Evolutionary conservation across 1,140 invertebrate genomes (phyloP), one percentile per base, ranked within the genome.

Genomic region (Aradophagus sp.): DNA sequence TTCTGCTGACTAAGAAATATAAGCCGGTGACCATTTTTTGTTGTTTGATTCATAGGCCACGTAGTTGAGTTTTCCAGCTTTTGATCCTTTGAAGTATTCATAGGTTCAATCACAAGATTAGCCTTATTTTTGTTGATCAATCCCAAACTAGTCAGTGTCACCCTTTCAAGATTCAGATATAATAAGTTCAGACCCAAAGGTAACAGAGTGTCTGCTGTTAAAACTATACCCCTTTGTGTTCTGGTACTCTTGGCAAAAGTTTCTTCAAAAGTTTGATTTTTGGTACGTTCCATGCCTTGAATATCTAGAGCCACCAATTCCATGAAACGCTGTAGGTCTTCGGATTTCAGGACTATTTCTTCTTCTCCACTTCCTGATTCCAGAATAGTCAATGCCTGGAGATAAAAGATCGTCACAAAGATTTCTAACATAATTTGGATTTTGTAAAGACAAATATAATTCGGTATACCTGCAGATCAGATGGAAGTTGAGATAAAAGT

Each of bases 231-330:
- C 19, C 66, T 76, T 35, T 48, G n/a, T n/a, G n/a, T n/a, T n/a
- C n/a, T n/a, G n/a, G n/a, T n/a, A n/a, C n/a, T n/a, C n/a, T n/a
- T n/a, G n/a, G n/a, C n/a, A n/a, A n/a, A n/a, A n/a, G n/a, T n/a
- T n/a, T n/a, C n/a, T n/a, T n/a, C n/a, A n/a, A n/a, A n/a, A n/a
- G n/a, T 58, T 1, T 29, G 12, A 7, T 65, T 52, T 52, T 59
- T 6, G 2, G 26, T 20, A 27, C 35, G 39, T 65, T 85, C 81
- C 44, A 86, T 80, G n/a, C 90, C 89, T 61, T 90, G 85, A 38
- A 91, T 83, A 71, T 91, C 90, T 16, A 91, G 67, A 3, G 87
- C 88, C 68, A 86, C 81, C 15, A 91, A 78, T 47, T 88, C 82
- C 29, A 84, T 78, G 10, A 91, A 87, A 32, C 81, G 79, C 15